A percentile compares a stretch with the other conserved stretches of the same genome.
phyloP scores from a whole-genome alignment of 2,888 invertebrate genomes.

The Pogonocherus hispidulus region DNA sequence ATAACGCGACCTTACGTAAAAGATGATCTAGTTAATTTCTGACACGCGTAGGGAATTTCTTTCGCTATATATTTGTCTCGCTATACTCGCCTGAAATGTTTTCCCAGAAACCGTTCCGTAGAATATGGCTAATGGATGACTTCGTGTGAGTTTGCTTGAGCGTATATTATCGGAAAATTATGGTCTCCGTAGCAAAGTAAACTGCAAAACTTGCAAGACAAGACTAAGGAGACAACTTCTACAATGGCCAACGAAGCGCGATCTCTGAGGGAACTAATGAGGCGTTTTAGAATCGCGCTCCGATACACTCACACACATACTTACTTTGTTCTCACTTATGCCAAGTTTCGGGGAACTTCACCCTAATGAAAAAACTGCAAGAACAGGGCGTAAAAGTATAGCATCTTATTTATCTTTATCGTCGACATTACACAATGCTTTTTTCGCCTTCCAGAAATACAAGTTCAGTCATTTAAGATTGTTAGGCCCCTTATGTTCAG shows the following conservation, averaged over 20 bases:
- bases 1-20: too few species aligned
- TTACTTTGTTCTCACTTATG: not conserved
- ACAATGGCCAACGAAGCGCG: not conserved
- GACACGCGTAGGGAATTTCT: too few species aligned
- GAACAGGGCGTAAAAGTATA: too few species aligned
- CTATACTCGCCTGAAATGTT: too few species aligned
- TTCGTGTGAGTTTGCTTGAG: not conserved
- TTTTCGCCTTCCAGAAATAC: too few species aligned
- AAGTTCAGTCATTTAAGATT: too few species aligned
- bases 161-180: not conserved
- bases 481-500: too few species aligned
- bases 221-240: not conserved
- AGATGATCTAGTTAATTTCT: too few species aligned
- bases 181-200: not conserved
- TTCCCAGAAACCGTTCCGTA: not conserved
- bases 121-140: not conserved
- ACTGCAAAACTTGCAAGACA: constrained; percentile 1
- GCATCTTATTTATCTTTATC: too few species aligned
- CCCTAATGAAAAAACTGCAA: too few species aligned
- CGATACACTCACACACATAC: not conserved
- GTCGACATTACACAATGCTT: too few species aligned
- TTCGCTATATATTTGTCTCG: too few species aligned
- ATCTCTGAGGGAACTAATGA: constrained; percentile 2
- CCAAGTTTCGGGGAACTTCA: not conserved
- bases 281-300: not conserved